Evolutionary conservation across 2,888 invertebrate species (phyloP).

Genomic region (Eupithecia subumbrata): DNA sequence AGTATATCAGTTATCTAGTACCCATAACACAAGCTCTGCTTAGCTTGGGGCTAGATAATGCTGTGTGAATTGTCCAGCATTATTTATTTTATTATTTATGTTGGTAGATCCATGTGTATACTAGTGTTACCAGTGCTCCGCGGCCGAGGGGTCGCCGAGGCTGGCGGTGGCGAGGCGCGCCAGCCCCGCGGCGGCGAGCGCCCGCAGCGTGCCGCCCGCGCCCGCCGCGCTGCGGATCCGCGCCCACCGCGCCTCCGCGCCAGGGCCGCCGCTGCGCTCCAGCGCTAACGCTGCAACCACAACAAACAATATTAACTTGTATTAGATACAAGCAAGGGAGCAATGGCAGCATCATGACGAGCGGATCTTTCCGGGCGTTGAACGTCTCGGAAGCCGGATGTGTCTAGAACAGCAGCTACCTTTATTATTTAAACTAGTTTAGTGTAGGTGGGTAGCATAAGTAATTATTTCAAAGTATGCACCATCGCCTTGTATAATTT

Average conservation of each 20-base stretch:
- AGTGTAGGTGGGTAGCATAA: too few relatives aligned
- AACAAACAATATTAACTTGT: background rate
- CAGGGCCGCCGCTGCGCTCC: constrained; percentile 58
- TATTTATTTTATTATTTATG: too few relatives aligned
- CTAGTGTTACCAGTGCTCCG: constrained; percentile 68
- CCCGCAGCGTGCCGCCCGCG: constrained; percentile 69
- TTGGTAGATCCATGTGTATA: background rate
- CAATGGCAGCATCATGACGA: too few relatives aligned
- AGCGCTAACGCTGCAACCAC: constrained; percentile 60
- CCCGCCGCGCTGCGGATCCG: constrained; percentile 58
- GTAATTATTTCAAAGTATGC: too few relatives aligned
- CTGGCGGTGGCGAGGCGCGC: constrained; percentile 57
- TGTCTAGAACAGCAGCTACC: background rate
- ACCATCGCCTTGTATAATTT: too few relatives aligned
- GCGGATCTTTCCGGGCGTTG: too few relatives aligned
- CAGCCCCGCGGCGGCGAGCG: constrained; percentile 72
- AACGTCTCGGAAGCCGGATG: background rate
- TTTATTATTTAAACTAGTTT: too few relatives aligned
- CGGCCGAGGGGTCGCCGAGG: constrained; percentile 56
- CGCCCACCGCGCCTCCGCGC: constrained; percentile 68
- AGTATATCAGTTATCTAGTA: too few relatives aligned
- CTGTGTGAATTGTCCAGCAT: too few relatives aligned
- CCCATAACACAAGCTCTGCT: too few relatives aligned
- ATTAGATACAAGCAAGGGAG: background rate
- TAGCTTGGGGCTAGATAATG: too few relatives aligned